Evolutionary conservation across 2,113 vertebrate species (phyloP), one percentile per base, ranked within the genome.

Genomic region (Lota lota): DNA sequence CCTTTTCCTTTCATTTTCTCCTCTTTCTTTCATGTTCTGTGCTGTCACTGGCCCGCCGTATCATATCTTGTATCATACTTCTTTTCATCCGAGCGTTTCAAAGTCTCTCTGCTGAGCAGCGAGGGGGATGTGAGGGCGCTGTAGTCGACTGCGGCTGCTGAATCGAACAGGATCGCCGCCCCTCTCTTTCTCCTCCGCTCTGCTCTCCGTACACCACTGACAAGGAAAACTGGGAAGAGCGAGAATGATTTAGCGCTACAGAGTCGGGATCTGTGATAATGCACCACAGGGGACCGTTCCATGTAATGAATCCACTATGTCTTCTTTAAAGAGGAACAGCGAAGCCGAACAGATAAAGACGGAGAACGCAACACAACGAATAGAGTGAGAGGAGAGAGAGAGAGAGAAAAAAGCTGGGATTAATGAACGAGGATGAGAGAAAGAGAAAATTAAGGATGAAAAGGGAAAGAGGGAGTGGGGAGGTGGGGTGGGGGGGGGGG

Each of bases 261-360:
- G 82, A 84, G 83, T 83, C 83, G 78, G 79, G 78, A 87, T 87
- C 79, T 78, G 81, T 85, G 83, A 79, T 83, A 80, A 85, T 81
- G 78, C 67, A 78, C 83, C 77, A 50, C 36, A 51, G 85, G 82
- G 81, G 82, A 83, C 81, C 80, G 87, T 85, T 86, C 85, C 78
- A 86, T 84, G 81, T 86, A 89, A 88, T 87, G 89, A 88, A 87
- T 79, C 80, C 75, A 69, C 69, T 86, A 79, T 70, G 75, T 90
- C 86, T 87, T 85, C 76, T 81, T 87, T 83, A 80, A 78, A 76
- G 28, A 70, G 24, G 78, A 63, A 69, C 76, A 87, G 79, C 63
- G 67, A 72, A 87, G 84, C 82, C 78, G 65, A 68, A 80, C 84
- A 68, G 79, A 77, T 54, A 50, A 17, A 61, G 78, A 79, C 69